Evolutionary conservation across 2,888 invertebrate genomes (phyloP), one percentile per base, ranked within the genome.

Genomic region (Carpatolechia fugitivella): DNA sequence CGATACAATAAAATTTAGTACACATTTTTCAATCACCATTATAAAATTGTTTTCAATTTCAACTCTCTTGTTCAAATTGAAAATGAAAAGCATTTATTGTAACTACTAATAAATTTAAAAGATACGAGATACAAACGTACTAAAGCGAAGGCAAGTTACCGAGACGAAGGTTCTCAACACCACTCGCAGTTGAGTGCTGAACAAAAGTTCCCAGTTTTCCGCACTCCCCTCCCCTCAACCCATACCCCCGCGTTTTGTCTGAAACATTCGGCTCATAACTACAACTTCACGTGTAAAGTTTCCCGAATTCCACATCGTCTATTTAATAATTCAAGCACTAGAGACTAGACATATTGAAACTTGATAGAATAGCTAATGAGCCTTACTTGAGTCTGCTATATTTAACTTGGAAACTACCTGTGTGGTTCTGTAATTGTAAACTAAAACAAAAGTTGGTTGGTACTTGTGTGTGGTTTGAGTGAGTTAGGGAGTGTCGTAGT

Each of bases 281-380:
- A 10, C 11, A 56, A 52, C 52, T 56, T 48, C 30, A 46, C 33
- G 46, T 46, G 54, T 50, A 49, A 54, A 53, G 47, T 47, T 46
- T 35, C 47, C 3, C 8, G 13, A 18, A 35, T 47, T 47, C 47
- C 20, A 14, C 24, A 35, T 46, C 36, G 47, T 53, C 44, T 46
- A 20, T 53, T 41, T 46, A 33, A 52, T 52, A 52, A 52, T 52
- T 52, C 52, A 41, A 3, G 40, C 20, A 18, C 40, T 20, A 41
- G 18, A 24, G 10, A 14, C 36, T 14, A 36, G 40, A 46, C 29
- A 52, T 46, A 52, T 52, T 52, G 52, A 46, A 52, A 46, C 46
- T 29, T 46, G 46, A 46, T 46, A n/a, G 46, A 46, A 46, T 46
- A 24, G 13, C 29, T 46, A 46, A 46, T 46, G 46, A 46, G 46